Evolutionary conservation across 92 coral and sea anemone genomes (phyloP).

Genomic region (Zoanthus gigantus): DNA sequence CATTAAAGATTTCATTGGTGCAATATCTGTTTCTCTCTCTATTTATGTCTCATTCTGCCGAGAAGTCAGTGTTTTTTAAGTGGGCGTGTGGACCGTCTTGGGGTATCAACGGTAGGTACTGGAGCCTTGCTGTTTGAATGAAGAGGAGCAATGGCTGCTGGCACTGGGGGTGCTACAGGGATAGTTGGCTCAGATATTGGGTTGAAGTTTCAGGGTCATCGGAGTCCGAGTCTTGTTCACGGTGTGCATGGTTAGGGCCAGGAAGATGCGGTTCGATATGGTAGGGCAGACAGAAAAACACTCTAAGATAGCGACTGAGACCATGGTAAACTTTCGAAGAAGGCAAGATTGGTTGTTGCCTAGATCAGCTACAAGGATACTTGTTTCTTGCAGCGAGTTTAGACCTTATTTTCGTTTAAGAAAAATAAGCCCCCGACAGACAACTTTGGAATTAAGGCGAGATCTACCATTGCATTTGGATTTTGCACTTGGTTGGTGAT

Average conservation of each 20-base stretch:
- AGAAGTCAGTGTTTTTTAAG: not conserved
- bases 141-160: not conserved
- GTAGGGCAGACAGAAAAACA: constrained; percentile 43
- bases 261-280: constrained; percentile 4
- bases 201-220: constrained; percentile 19
- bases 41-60: too few relatives aligned
- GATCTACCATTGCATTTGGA: constrained; percentile 49
- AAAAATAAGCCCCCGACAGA: constrained; percentile 15
- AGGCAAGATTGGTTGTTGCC: constrained; percentile 25
- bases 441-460: not conserved
- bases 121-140: not conserved
- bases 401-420: too few relatives aligned
- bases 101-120: not conserved
- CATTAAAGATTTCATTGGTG: not conserved
- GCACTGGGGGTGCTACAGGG: too few relatives aligned
- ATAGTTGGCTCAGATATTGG: too few relatives aligned
- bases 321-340: constrained; percentile 52
- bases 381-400: constrained; percentile 50
- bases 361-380: constrained; percentile 29
- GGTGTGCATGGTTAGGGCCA: constrained; percentile 16
- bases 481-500: constrained; percentile 44
- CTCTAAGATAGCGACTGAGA: constrained; percentile 50
- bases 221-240: constrained; percentile 31
- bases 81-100: not conserved
- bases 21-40: not conserved